Conservation (phyloP, 1,140 invertebrate species). For the Brachionus rubens region DNA sequence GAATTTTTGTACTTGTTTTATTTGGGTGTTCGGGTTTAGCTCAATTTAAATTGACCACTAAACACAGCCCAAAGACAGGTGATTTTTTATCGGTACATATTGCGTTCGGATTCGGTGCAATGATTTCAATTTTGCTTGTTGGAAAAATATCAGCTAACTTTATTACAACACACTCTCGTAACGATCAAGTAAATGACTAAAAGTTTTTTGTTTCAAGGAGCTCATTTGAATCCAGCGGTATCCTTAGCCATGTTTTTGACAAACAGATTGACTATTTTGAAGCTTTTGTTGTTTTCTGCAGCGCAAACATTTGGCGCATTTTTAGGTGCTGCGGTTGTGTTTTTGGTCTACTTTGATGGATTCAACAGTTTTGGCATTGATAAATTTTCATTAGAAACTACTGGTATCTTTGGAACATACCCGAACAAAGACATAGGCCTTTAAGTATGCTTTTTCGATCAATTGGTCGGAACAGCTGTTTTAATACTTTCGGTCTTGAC, state of each 20-base stretch:
- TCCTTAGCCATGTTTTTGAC: conserved; percentile 52
- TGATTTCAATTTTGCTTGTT: conserved; percentile 3
- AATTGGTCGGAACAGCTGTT: no score
- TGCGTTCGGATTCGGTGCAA: not conserved
- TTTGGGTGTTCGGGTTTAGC: conserved; percentile 14
- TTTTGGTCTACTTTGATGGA: conserved; percentile 10
- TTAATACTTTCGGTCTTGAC: no score
- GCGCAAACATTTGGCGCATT: conserved; percentile 36
- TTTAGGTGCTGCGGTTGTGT: conserved; percentile 28
- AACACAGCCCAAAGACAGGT: no score
- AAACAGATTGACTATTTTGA: not conserved
- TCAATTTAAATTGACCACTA: conserved; percentile 10
- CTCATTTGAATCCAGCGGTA: conserved; percentile 62
- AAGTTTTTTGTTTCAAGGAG: conserved; percentile 65
- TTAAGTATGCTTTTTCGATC: no score
- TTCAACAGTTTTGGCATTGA: conserved; percentile 7
- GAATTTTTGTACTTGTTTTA: conserved; percentile 1
- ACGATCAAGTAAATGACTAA: no score
- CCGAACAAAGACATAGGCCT: no score
- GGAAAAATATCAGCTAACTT: conserved; percentile 39
- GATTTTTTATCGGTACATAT: no score
- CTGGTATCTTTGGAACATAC: no score
- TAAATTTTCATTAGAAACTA: not conserved
- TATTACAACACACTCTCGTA: not conserved
- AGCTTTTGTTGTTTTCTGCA: conserved; percentile 10